These are phyloP conservation scores for Ascaphus truei DNA, from an alignment of 2,113 vertebrate species.

Conservation along the genomic window DNA sequence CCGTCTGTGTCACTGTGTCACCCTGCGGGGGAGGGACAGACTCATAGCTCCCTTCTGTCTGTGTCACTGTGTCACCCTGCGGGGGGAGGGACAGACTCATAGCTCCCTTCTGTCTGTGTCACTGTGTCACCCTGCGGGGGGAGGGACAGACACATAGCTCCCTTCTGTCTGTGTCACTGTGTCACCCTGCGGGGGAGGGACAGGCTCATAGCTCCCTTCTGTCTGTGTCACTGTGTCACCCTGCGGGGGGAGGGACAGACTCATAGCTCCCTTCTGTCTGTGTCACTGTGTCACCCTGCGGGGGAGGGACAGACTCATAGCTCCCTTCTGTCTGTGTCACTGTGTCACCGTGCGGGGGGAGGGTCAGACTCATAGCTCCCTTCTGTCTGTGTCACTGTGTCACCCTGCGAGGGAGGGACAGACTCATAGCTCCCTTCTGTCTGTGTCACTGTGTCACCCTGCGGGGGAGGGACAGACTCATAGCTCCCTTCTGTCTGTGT, in stretches of 20 bases:
- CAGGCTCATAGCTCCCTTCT: not conserved
- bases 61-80: too few relatives aligned
- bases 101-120: too few relatives aligned
- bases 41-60: not conserved
- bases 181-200: not conserved
- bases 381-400: too few relatives aligned
- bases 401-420: not conserved
- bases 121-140: too few relatives aligned
- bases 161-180: not conserved
- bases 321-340: not conserved
- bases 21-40: not conserved
- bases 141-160: not conserved
- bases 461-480: too few relatives aligned
- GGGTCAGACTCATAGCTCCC: not conserved
- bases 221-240: too few relatives aligned
- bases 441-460: too few relatives aligned
- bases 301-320: too few relatives aligned
- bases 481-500: not conserved
- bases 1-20: not conserved
- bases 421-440: too few relatives aligned
- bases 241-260: not conserved
- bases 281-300: too few relatives aligned
- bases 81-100: not conserved
- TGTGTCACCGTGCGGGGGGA: too few relatives aligned
- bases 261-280: accelerated